Base-by-base conservation (phyloP, 2,797 vertebrate genomes). In the Valencia hispanica region DNA sequence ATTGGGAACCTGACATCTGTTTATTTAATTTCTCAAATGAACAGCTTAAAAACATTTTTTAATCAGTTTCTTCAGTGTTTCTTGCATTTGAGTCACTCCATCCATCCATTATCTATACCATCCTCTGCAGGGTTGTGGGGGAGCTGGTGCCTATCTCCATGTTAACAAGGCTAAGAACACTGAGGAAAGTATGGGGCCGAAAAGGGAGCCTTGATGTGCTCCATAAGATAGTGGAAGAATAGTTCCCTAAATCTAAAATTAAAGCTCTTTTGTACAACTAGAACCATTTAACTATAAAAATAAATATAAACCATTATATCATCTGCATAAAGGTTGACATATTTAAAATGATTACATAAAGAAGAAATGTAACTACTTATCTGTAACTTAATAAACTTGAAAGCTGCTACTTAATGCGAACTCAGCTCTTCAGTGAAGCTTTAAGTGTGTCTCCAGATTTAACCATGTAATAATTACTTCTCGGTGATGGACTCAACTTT, bases 401-500 rank as follows among this genome's bases (percentile, higher is more conserved):
- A n/a, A 41, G 36, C 11, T 25, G 61, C 20, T 25, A 20, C 10
- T 12, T 43, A 11, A n/a, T n/a, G 36, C 15, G 65, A 39, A 39
- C 34, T 25, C 34, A 25, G 36, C 10, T 65, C 65, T 20, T n/a
- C 36, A 15, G 39, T 39, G 36, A 11, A n/a, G 12, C 7, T 43
- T 27, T 27, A 2, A 20, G 4, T 48, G 15, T 51, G 70, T 66
- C 48, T 65, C 74, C 27, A 68, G 74, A 74, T 20, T 75, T 45
- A 74, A 76, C 78, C 74, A 79, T 75, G 66, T 72, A 72, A 73
- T 87, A 69, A 75, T 81, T 77, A 78, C 57, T 12, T 78, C 45
- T 32, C 22, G 72, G 70, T 51, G 73, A 77, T 73, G 20, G 47
- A 77, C 17, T 1, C 32, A 81, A 73, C 70, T 75, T 66, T 50